Base-by-base conservation (phyloP, 2,888 invertebrate species). In the Perizoma affinitatum region DNA sequence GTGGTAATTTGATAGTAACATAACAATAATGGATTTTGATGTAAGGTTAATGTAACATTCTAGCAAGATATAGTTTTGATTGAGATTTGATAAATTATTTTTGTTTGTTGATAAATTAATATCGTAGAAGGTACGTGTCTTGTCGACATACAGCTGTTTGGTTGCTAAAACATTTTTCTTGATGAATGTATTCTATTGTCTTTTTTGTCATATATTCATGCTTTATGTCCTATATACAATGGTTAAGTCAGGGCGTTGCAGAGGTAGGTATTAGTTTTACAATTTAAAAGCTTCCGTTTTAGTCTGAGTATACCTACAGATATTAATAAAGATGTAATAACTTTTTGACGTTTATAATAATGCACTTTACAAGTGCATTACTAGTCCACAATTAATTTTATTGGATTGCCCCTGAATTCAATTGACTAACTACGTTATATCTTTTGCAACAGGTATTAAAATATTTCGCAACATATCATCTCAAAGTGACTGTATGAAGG, bases 401-500 rank as follows among this genome's bases (percentile, higher is more conserved):
- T 51, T 40, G 8, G 9, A 44, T 34, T 59, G 49, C n/a, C 59
- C 59, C 46, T 54, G 59, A 54, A 50, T 54, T 45, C 40, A 51
- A 45, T 57, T 51, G 36, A 44, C 47, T 36, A 45, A 58, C 46
- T 38, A 36, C 33, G 10, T 43, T 43, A 45, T 59, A 10, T 10
- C 47, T 43, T 56, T 60, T 57, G 49, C 36, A 52, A 47, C 34
- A 7, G 44, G 9, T 44, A 59, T 48, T 33, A 48, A 52, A 48
- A 48, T 36, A 6, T 46, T 55, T 58, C 58, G 55, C 58, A 54
- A 61, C 40, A 49, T 11, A 41, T 58, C 53, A 54, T 66, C 53
- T 65, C 48, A 52, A 55, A 64, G 58, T 53, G 58, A 67, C 46
- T 61, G 62, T 38, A 54, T 38, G 61, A 65, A 67, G 65, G 65